Evolutionary conservation across 2,797 vertebrate genomes (phyloP).

Genomic region (Acrocephalus scirpaceus): DNA sequence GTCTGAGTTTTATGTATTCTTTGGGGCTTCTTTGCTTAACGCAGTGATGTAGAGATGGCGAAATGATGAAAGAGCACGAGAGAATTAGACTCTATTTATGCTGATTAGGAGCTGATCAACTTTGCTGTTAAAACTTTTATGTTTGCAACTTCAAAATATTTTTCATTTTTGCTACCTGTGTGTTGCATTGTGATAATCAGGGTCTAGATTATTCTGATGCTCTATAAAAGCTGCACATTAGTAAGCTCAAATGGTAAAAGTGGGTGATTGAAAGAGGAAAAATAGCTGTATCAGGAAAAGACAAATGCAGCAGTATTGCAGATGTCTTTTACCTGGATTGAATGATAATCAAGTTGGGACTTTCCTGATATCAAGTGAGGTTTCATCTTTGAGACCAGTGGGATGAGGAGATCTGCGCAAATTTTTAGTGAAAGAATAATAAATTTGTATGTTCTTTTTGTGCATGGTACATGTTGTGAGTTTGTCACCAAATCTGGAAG

Average conservation of each 20-base stretch:
- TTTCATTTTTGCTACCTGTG: neutral
- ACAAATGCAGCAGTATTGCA: constrained; percentile 60
- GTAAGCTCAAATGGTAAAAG: neutral
- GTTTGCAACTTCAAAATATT: constrained; percentile 5
- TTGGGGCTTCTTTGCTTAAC: neutral
- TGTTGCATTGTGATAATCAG: neutral
- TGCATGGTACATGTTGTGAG: neutral
- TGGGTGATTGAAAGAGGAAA: neutral
- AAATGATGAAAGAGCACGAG: neutral
- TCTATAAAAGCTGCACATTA: neutral
- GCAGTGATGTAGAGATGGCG: neutral
- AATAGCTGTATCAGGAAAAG: neutral
- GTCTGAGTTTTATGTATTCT: constrained; percentile 7
- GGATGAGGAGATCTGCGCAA: neutral
- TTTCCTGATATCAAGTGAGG: neutral
- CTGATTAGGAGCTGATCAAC: neutral
- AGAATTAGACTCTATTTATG: neutral
- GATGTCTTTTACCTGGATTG: constrained; percentile 54
- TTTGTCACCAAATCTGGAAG: neutral
- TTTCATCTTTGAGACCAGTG: neutral
- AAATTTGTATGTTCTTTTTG: neutral
- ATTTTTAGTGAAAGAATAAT: neutral
- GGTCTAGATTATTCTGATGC: neutral
- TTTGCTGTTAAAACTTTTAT: constrained; percentile 12
- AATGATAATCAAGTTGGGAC: constrained; percentile 34